These are phyloP conservation scores for Toxotes jaculatrix DNA, from an alignment of 2,113 vertebrate species.

Conservation along the genomic window DNA sequence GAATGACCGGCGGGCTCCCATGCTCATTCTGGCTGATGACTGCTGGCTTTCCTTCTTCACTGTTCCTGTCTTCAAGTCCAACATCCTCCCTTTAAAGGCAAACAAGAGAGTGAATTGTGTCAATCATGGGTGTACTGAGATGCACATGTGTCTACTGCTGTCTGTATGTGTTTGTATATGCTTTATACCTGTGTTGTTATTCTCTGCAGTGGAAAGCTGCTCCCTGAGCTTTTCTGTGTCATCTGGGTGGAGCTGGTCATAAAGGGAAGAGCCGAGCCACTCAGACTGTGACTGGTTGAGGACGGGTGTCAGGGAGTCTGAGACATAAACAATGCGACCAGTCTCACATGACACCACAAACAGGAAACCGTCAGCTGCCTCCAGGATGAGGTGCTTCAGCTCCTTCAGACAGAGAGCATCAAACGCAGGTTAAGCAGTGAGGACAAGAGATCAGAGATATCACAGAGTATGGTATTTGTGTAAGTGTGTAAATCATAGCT, in stretches of 20 bases:
- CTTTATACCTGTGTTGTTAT: constrained; percentile 88
- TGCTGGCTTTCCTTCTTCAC: constrained; percentile 98
- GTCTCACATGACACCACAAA: constrained; percentile 98
- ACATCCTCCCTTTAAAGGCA: constrained; percentile 88
- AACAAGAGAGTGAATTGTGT: not conserved
- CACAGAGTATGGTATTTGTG: not conserved
- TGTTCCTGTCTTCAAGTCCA: constrained; percentile 96
- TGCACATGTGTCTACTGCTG: not conserved
- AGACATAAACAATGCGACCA: constrained; percentile 93
- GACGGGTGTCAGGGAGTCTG: constrained; percentile 94
- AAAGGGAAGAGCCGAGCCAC: constrained; percentile 95
- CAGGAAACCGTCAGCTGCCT: constrained; percentile 96
- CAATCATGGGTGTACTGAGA: not conserved
- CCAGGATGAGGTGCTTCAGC: constrained; percentile 95
- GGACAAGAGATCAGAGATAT: not conserved
- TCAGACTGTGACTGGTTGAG: constrained; percentile 95
- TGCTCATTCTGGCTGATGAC: constrained; percentile 94
- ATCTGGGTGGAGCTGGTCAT: constrained; percentile 96
- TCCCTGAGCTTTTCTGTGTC: constrained; percentile 96
- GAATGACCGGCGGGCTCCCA: constrained; percentile 95
- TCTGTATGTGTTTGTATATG: not conserved
- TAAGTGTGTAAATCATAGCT: not conserved
- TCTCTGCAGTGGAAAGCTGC: constrained; percentile 95
- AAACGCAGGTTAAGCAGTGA: not conserved
- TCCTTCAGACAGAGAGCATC: constrained; percentile 83